Evolutionary conservation across 2,113 vertebrate genomes (phyloP).

Genomic region (Scartelaos histophorus): DNA sequence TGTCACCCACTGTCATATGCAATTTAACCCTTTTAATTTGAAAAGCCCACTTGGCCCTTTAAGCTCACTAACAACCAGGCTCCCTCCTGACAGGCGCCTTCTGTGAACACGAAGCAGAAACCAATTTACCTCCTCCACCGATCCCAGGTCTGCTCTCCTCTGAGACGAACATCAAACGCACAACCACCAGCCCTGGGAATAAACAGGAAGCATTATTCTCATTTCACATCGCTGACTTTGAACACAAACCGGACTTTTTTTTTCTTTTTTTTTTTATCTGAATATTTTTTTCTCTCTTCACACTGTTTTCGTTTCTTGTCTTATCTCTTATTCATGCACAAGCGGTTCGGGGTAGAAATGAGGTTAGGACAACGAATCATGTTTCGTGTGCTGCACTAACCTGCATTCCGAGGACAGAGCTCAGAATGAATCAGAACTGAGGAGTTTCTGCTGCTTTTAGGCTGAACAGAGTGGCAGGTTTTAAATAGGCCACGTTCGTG

Average conservation of each 20-base stretch:
- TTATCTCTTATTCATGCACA: neutral
- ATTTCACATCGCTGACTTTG: conserved; percentile 14
- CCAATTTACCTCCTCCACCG: conserved; percentile 43
- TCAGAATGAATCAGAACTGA: neutral
- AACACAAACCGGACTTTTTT: neutral
- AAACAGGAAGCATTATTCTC: conserved; percentile 42
- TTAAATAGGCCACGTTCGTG: too few species aligned
- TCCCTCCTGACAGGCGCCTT: conserved; percentile 45
- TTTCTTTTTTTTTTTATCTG: conserved; percentile 9
- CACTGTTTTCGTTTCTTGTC: neutral
- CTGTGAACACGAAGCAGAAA: conserved; percentile 58
- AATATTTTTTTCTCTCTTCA: neutral
- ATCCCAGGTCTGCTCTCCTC: conserved; percentile 16
- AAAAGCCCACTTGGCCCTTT: too few species aligned
- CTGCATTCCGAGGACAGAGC: neutral
- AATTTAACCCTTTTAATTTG: too few species aligned
- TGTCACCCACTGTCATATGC: too few species aligned
- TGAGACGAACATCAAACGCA: conserved; percentile 46
- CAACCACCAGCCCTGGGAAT: conserved; percentile 16
- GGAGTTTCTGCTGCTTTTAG: neutral
- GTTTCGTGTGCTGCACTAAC: neutral
- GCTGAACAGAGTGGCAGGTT: neutral
- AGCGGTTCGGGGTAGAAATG: neutral
- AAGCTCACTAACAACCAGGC: conserved; percentile 33
- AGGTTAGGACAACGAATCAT: neutral